A percentile compares a stretch with the other conserved stretches of the same genome.
phyloP scores from a whole-genome alignment of 2,797 vertebrate genomes.

The Lepus oiostolus region DNA sequence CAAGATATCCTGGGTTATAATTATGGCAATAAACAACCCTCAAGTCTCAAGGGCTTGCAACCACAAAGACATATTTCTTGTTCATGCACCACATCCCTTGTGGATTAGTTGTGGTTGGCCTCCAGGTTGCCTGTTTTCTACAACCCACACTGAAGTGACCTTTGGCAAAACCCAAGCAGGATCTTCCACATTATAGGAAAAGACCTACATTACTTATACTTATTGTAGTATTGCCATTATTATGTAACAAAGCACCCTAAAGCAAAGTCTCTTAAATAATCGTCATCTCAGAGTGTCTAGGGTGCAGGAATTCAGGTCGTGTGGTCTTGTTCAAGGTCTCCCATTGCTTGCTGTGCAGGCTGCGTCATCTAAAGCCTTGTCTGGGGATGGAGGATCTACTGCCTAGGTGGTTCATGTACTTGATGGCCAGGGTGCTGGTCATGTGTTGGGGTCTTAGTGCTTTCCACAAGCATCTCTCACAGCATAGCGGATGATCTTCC shows the following conservation, averaged over 20 bases:
- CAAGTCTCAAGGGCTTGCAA: background rate
- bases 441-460: too few relatives aligned
- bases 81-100: background rate
- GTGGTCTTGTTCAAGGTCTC: background rate
- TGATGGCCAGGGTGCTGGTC: background rate
- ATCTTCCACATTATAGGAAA: background rate
- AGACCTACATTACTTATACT: background rate
- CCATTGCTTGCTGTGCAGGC: background rate
- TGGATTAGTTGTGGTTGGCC: background rate
- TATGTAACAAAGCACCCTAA: background rate
- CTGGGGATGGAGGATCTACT: background rate
- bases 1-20: background rate
- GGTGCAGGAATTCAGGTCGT: background rate
- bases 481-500: background rate
- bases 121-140: background rate
- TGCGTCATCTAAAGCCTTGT: background rate
- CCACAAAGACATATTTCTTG: background rate
- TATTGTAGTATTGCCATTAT: background rate
- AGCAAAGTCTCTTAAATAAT: background rate
- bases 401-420: background rate
- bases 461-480: background rate
- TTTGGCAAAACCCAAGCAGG: background rate
- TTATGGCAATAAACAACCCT: background rate
- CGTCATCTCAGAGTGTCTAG: background rate
- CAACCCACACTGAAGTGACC: background rate